Conservation (phyloP, 2,888 invertebrate genomes). For the Lydus trimaculatus region DNA sequence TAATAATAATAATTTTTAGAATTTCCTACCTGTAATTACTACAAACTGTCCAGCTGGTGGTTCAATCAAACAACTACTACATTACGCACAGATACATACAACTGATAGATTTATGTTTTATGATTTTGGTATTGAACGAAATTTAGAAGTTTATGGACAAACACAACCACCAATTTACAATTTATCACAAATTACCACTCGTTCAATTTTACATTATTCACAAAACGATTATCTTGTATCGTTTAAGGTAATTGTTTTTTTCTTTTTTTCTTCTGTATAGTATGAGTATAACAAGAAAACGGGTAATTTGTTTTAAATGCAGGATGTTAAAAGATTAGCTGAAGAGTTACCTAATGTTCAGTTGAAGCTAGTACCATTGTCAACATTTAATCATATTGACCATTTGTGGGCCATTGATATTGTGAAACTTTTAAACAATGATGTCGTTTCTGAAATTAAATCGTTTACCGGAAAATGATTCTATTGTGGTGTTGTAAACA, state of each 20-base stretch:
- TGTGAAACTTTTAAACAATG: not conserved
- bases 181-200: constrained; percentile 18
- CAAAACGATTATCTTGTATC: constrained; percentile 18
- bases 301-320: not conserved
- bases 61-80: not conserved
- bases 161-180: constrained; percentile 22
- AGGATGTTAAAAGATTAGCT: constrained; percentile 1
- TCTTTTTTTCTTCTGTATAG: not conserved
- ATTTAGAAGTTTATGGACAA: constrained; percentile 22
- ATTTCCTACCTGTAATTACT: not conserved
- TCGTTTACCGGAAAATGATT: not conserved
- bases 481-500: not conserved
- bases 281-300: not conserved
- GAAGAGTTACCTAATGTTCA: not conserved
- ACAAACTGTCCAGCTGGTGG: not conserved
- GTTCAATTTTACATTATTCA: constrained; percentile 20
- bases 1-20: not conserved
- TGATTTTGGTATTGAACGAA: constrained; percentile 19
- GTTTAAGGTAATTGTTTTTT: constrained; percentile 1
- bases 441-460: not conserved
- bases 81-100: not conserved
- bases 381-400: not conserved
- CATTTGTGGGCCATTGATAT: not conserved
- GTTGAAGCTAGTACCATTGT: not conserved
- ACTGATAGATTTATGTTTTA: constrained; percentile 13